phyloP scores from a whole-genome alignment of 1,140 invertebrate species.

The Hyphantria cunea region DNA sequence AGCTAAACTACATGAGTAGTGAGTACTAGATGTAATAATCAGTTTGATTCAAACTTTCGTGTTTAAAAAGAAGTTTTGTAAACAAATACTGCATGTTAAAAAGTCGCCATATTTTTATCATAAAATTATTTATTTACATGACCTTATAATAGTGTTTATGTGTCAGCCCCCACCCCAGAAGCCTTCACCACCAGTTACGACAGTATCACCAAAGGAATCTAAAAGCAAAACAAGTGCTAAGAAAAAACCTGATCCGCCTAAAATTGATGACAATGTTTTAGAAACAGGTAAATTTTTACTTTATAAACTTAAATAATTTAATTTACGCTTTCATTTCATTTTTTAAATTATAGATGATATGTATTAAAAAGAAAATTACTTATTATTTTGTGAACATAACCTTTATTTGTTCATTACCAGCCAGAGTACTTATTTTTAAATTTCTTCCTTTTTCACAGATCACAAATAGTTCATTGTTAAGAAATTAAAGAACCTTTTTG shows the following conservation, averaged over 20 bases:
- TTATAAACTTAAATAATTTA: neutral
- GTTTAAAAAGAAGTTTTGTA: neutral
- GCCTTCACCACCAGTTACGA: slow-evolving; percentile 31
- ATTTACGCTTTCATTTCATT: slow-evolving; percentile 2
- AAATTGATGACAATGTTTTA: slow-evolving; percentile 53
- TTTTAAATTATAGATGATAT: no score
- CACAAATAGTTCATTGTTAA: no score
- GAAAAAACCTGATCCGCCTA: slow-evolving; percentile 55
- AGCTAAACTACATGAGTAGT: no score
- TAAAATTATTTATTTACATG: slow-evolving; percentile 27
- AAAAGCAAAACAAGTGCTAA: slow-evolving; percentile 39
- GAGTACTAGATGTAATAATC: no score
- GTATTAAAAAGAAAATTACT: no score
- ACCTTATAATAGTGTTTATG: slow-evolving; percentile 26
- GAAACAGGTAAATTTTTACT: slow-evolving; percentile 54
- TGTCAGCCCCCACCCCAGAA: slow-evolving; percentile 52
- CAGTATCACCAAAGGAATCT: slow-evolving; percentile 37
- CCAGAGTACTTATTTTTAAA: no score
- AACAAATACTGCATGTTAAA: slow-evolving; percentile 4
- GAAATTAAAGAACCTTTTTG: no score
- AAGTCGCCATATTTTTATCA: slow-evolving; percentile 48
- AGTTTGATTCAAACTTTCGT: neutral
- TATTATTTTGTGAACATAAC: no score
- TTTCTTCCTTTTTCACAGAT: no score
- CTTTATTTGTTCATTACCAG: no score